These are phyloP conservation scores for Notothenia coriiceps DNA, from an alignment of 2,113 vertebrate species.

Conservation along the genomic window DNA sequence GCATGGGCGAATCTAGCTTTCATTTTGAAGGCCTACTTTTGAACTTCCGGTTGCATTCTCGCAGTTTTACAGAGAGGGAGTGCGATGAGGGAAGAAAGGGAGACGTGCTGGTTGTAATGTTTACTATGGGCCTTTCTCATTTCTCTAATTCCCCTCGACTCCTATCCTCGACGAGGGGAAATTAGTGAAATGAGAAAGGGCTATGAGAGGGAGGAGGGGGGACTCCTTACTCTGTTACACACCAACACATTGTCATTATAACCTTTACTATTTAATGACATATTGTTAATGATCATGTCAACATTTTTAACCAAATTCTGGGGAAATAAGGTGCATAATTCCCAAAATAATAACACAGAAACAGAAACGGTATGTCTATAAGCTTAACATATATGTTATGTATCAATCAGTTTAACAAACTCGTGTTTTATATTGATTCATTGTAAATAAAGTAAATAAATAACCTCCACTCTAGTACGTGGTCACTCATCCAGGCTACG, in stretches of 20 bases:
- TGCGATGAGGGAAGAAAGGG: not conserved
- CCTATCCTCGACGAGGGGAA: no score
- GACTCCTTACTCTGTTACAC: not conserved
- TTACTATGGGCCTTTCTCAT: not conserved
- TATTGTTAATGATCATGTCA: not conserved
- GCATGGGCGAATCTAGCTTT: not conserved
- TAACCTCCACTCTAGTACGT: not conserved
- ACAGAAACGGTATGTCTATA: not conserved
- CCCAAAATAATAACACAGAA: not conserved
- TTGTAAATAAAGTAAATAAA: not conserved
- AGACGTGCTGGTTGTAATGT: conserved; percentile 80
- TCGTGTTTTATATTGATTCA: not conserved
- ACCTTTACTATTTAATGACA: not conserved
- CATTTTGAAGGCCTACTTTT: not conserved
- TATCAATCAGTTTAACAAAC: not conserved
- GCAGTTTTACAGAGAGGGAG: not conserved
- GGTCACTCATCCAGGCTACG: not conserved
- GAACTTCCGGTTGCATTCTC: not conserved
- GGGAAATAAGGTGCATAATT: no score
- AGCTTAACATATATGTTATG: not conserved
- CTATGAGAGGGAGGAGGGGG: not conserved
- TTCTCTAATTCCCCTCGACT: no score
- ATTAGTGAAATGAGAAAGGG: no score
- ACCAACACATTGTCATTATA: not conserved
- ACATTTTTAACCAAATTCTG: not conserved